These are phyloP conservation scores for Machaerirhynchus nigripectus DNA, from an alignment of 2,113 vertebrate species.

Conservation along the genomic window DNA sequence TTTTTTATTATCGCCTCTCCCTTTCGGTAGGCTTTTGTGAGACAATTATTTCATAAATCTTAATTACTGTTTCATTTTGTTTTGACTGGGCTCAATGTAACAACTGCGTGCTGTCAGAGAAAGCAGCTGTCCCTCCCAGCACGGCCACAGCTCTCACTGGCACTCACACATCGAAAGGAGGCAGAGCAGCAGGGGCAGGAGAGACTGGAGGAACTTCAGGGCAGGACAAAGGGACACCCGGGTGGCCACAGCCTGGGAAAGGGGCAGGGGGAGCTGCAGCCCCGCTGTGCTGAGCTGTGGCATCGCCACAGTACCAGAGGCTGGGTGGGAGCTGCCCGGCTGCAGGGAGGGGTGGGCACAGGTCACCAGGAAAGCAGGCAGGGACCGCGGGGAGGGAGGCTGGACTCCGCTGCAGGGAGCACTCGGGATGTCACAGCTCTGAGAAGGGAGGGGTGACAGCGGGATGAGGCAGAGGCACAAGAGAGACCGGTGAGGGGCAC, in stretches of 20 bases:
- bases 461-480: background rate
- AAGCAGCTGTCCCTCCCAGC: background rate
- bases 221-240: background rate
- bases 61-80: background rate
- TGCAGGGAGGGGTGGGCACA: background rate
- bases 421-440: background rate
- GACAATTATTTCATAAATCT: background rate
- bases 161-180: background rate
- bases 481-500: background rate
- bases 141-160: fast-evolving
- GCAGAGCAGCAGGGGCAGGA: background rate
- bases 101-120: background rate
- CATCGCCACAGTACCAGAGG: fast-evolving
- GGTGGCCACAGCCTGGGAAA: background rate
- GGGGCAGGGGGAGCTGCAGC: background rate
- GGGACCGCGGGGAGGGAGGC: background rate
- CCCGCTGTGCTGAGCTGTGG: background rate
- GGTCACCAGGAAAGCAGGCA: background rate
- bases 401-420: background rate
- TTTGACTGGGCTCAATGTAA: background rate
- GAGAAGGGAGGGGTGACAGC: fast-evolving
- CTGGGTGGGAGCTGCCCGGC: fast-evolving
- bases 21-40: background rate
- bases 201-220: background rate
- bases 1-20: background rate